Evolutionary conservation across 2,797 vertebrate species (phyloP), one percentile per base, ranked within the genome.

Genomic region (Psittacula derbiana): DNA sequence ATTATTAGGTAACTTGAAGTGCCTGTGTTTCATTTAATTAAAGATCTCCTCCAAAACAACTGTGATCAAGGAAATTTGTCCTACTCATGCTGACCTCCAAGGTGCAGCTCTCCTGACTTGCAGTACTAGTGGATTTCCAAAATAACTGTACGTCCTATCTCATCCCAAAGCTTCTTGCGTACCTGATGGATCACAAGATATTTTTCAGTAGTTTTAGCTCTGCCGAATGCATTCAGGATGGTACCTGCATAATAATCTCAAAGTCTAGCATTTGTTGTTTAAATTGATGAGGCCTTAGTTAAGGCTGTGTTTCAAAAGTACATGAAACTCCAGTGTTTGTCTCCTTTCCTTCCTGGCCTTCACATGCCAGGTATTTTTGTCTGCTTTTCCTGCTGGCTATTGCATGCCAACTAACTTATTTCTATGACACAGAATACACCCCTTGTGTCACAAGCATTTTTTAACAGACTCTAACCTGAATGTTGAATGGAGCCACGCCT

Each of bases 401-500:
- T 57, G 49, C 85, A 80, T 80, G 80, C 90, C 73, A 85, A 76
- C 91, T 90, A 90, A 33, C 91, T 86, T 95, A 93, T 4, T 95
- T 88, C 93, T 92, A 52, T 94, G 90, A 90, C 86, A 95, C 66
- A 82, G 74, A 95, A 91, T 90, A 88, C 43, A 96, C 62, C 65
- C 92, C 66, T 65, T 82, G 93, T 95, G 95, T 97, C 95, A 97
- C 80, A 90, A 90, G 75, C 76, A 44, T 88, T 94, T 96, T 93
- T 97, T 86, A 96, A 92, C 87, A 97, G 94, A 97, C 66, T 86
- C 90, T 96, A 96, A 89, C 67, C 82, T 95, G 95, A 97, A 94
- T 93, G 92, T 88, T 94, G 94, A 97, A 96, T 88, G 82, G 94
- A 97, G 81, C 92, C 88, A 78, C 86, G 88, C 65, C 92, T 97